Evolutionary conservation across 1,140 invertebrate species (phyloP).

Genomic region (Chrysopa pallens): DNA sequence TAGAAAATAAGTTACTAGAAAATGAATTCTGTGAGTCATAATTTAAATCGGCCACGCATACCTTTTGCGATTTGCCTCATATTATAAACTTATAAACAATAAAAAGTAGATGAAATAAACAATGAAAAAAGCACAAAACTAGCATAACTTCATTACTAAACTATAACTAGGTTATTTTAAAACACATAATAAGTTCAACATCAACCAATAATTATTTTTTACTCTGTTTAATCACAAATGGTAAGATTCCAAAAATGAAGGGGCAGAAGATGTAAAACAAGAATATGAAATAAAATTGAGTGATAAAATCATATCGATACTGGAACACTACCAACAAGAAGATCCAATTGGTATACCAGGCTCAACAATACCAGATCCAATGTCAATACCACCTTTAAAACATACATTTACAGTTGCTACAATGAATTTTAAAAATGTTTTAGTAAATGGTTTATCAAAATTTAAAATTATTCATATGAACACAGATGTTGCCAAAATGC

Average conservation of each 20-base stretch:
- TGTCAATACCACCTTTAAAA: slow-evolving; percentile 57
- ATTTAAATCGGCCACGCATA: no score
- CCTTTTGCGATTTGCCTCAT: no score
- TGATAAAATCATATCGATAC: slow-evolving; percentile 44
- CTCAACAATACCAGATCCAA: slow-evolving; percentile 56
- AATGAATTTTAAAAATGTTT: slow-evolving; percentile 50
- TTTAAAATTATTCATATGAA: slow-evolving; percentile 50
- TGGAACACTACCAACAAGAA: slow-evolving; percentile 68
- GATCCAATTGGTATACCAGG: slow-evolving; percentile 62
- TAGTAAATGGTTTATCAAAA: slow-evolving; percentile 55
- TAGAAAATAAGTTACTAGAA: no score
- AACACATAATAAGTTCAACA: no score
- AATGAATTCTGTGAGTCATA: no score
- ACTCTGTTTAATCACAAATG: background rate
- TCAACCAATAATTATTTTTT: no score
- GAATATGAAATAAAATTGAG: slow-evolving; percentile 43
- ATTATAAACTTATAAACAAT: no score
- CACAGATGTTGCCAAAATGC: slow-evolving; percentile 45
- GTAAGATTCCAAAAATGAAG: background rate
- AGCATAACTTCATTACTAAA: no score
- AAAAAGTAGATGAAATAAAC: no score
- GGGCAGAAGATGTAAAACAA: background rate
- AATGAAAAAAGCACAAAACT: no score
- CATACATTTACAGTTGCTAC: slow-evolving; percentile 42
- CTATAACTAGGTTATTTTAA: no score